Base-by-base conservation (phyloP, 1,140 invertebrate genomes). In the Subanguina moxae region DNA sequence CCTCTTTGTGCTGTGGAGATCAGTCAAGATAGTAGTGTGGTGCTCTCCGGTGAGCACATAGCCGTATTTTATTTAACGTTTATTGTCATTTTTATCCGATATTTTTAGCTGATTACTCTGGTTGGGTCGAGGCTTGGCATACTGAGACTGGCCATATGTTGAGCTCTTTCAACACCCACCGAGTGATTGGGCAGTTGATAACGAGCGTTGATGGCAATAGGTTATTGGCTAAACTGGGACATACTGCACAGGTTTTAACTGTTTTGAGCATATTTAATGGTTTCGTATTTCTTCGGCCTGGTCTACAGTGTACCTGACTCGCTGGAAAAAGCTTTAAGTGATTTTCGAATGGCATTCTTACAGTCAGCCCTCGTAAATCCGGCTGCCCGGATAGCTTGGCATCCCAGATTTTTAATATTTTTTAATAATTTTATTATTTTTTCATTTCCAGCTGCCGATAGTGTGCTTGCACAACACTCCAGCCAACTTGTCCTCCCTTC, bases 391-490 rank as follows among this genome's bases (percentile, higher is more conserved):
- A n/a, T n/a, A n/a, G n/a, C n/a, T n/a, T n/a, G n/a, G n/a, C n/a
- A n/a, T n/a, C n/a, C n/a, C n/a, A n/a, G n/a, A n/a, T n/a, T n/a
- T n/a, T n/a, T n/a, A n/a, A n/a, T n/a, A n/a, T n/a, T n/a, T n/a
- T n/a, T n/a, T n/a, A n/a, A n/a, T n/a, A n/a, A n/a, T n/a, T n/a
- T n/a, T n/a, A 58, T 63, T 9, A 64, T 45, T 64, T 64, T 8
- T n/a, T 17, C 0, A 57, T 17, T 38, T 38, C 32, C 32, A 30
- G 30, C 11, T 68, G 25, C 45, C 68, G 23, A 75, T 77, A 27
- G 27, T 76, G 17, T 76, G 75, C 45, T 68, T 76, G 13, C 75
- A 76, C 57, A 76, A 76, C 57, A 76, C 75, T 13, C 75, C 75
- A 13, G 75, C 75, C 21, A 69, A 57, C 25, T 27, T 66, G n/a